Evolutionary conservation across 2,888 invertebrate species (phyloP).

Genomic region (Silvanus unidentatus): DNA sequence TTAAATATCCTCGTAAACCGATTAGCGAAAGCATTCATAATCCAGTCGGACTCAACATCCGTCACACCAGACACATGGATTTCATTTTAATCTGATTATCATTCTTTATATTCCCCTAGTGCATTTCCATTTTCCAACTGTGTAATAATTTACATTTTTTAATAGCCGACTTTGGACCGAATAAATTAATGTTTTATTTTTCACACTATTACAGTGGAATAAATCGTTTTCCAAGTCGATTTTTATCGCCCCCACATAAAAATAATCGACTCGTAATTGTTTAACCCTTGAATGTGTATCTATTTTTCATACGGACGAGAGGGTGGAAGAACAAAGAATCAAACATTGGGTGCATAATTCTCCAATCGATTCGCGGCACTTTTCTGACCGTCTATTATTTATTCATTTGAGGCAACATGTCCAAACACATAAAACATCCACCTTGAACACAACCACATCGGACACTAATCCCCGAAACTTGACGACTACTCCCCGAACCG

Average conservation of each 20-base stretch:
- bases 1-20: too few relatives aligned
- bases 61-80: constrained; percentile 32
- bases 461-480: not conserved
- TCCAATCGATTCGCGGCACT: too few relatives aligned
- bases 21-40: not conserved
- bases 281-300: too few relatives aligned
- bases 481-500: not conserved
- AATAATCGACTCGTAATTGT: too few relatives aligned
- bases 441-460: not conserved
- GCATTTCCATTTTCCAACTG: constrained; percentile 27
- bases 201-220: too few relatives aligned
- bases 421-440: not conserved
- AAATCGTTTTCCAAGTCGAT: too few relatives aligned
- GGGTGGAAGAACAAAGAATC: too few relatives aligned
- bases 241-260: too few relatives aligned
- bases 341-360: too few relatives aligned
- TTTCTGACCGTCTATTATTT: too few relatives aligned
- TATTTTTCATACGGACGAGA: too few relatives aligned
- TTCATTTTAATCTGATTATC: constrained; percentile 38
- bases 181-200: not conserved
- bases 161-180: constrained; percentile 5
- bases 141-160: constrained; percentile 16
- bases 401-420: too few relatives aligned
- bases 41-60: constrained; percentile 25
- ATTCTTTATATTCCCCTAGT: constrained; percentile 31